Evolutionary conservation across 2,113 vertebrate genomes (phyloP), one percentile per base, ranked within the genome.

Genomic region (Vidua macroura): DNA sequence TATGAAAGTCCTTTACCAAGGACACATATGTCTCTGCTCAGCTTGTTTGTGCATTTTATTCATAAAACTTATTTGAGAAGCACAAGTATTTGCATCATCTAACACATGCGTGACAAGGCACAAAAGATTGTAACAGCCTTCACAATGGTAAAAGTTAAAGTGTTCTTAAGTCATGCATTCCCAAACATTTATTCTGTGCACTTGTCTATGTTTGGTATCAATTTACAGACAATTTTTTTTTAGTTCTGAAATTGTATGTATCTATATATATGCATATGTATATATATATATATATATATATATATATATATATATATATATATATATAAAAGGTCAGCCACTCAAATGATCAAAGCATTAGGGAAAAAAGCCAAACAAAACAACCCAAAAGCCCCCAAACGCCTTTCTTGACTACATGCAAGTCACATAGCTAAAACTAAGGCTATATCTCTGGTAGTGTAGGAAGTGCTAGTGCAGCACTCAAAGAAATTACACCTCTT

Each of bases 401-500:
- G 5, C 31, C 25, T 69, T 44, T 82, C 90, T 9, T 79, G 63
- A 89, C 49, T 77, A 62, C 75, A 83, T 30, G 33, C 77, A 86
- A 94, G 79, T 86, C 79, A 76, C 66, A 67, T 17, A 83, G 56
- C 58, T 86, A 83, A 93, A 92, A 75, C 67, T 89, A 92, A 90
- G 83, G 59, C 73, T 94, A 89, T 44, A 76, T 87, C 80, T 44
- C 72, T 79, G 25, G 46, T 53, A 73, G 83, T 84, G 84, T 95
- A 73, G 93, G 90, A 93, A 92, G 89, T 92, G 95, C 83, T 81
- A 91, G 35, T 33, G 67, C 64, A 86, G 75, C 17, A 52, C 79
- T 88, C 60, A 58, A 68, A 87, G 92, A 63, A 75, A 84, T 92
- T 91, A 58, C 24, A 66, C 23, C 1, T 0, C 37, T 82, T 92